Percentiles rank a stretch among this genome's conserved stretches.
phyloP scores from a whole-genome alignment of 2,797 vertebrate genomes.

The Clarias pachynema region DNA sequence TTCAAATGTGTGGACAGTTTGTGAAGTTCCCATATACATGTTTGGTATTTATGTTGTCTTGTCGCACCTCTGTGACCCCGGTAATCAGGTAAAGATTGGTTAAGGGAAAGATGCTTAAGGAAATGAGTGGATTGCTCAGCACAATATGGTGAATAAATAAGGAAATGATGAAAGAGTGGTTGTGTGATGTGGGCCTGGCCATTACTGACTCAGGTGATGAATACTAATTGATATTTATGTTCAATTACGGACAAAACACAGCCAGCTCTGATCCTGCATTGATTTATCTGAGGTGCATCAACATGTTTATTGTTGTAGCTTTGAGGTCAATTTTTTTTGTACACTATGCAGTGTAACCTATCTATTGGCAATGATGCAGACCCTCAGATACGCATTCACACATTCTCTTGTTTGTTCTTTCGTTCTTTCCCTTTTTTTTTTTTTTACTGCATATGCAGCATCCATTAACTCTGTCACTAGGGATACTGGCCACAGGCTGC shows the following conservation, averaged over 20 bases:
- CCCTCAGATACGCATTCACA: neutral
- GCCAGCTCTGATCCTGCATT: neutral
- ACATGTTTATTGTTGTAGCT: neutral
- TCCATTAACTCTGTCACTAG: constrained; percentile 59
- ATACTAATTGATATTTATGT: constrained; percentile 25
- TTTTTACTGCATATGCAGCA: constrained; percentile 38
- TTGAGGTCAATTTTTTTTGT: neutral
- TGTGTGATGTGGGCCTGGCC: constrained; percentile 15
- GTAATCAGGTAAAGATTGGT: constrained; percentile 66
- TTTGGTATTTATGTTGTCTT: constrained; percentile 60
- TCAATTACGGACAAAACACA: neutral
- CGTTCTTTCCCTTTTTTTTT: neutral
- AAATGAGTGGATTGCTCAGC: constrained; percentile 45
- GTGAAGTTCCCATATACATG: constrained; percentile 57
- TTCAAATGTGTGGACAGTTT: constrained; percentile 60
- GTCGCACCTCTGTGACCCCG: constrained; percentile 61
- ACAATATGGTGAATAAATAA: constrained; percentile 34
- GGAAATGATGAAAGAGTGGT: neutral
- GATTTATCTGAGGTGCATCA: neutral
- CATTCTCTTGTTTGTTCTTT: neutral
- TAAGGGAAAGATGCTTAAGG: constrained; percentile 51
- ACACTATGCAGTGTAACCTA: neutral
- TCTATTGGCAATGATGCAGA: constrained; percentile 6
- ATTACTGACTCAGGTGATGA: constrained; percentile 35
- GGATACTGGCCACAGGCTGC: constrained; percentile 53